Conservation (phyloP, 2,113 vertebrate species). For the Kryptolebias marmoratus region DNA sequence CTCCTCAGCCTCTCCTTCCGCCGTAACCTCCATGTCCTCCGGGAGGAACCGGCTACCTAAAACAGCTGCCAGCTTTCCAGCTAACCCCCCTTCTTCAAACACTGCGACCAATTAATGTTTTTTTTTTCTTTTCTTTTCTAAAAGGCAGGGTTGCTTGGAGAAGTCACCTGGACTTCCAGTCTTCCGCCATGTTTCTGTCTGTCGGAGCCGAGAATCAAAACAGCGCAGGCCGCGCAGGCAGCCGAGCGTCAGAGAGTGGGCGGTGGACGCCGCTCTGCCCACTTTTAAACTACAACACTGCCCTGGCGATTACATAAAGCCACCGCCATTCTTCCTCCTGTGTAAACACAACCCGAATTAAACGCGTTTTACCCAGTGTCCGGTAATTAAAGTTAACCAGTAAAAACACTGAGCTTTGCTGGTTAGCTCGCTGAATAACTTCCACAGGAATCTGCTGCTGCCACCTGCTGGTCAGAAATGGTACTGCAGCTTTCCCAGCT, state of each 20-base stretch:
- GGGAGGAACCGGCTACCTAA: constrained; percentile 30
- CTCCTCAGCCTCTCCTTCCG: constrained; percentile 73
- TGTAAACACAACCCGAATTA: too few relatives aligned
- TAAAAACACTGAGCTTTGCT: too few relatives aligned
- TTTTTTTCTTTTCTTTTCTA: too few relatives aligned
- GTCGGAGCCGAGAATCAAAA: constrained; percentile 39
- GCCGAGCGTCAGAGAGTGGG: constrained; percentile 36
- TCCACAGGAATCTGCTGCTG: neutral
- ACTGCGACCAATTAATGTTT: neutral
- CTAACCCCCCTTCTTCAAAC: neutral
- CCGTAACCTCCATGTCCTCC: constrained; percentile 69
- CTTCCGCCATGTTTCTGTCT: constrained; percentile 50
- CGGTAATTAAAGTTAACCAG: too few relatives aligned
- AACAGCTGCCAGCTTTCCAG: constrained; percentile 48
- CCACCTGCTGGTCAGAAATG: constrained; percentile 17
- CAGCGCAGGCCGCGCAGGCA: constrained; percentile 47
- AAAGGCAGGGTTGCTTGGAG: neutral
- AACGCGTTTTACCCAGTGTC: too few relatives aligned
- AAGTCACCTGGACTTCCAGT: constrained; percentile 23
- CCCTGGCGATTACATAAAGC: too few relatives aligned
- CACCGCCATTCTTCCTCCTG: too few relatives aligned
- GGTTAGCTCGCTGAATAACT: too few relatives aligned
- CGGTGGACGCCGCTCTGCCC: constrained; percentile 27
- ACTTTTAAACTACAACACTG: neutral
- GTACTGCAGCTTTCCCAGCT: neutral